Base-by-base conservation (phyloP, 2,797 vertebrate species). In the Brachymystax lenok region DNA sequence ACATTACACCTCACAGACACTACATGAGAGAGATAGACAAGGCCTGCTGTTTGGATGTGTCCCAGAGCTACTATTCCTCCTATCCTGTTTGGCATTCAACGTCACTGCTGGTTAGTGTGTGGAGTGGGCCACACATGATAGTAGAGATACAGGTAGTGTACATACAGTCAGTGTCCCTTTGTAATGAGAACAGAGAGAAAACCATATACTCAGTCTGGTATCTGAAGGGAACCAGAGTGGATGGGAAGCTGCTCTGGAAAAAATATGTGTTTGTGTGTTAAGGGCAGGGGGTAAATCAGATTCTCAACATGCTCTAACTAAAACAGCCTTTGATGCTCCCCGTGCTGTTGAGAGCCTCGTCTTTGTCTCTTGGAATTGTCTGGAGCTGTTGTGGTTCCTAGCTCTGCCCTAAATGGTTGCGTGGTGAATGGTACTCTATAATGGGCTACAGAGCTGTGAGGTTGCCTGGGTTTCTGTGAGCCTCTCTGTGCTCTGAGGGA, bases 291-390 rank as follows among this genome's bases (percentile, higher is more conserved):
- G 80, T 79, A 88, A 89, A 91, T 90, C 86, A 87, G 88, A 91
- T 87, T 93, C 87, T 80, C 83, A 7, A 21, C 86, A 88, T 77
- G 84, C 82, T 87, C 90, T 88, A 92, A 92, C 85, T 85, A 86
- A 90, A 93, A 91, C 88, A 92, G 78, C 84, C 88, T 92, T 91
- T 91, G 90, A 92, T 92, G 90, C 90, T 84, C 87, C 77, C 74
- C 76, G 79, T 86, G 79, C 85, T 83, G 82, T 86, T 88, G 82
- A 86, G 90, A 80, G 84, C 86, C 82, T 81, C 83, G 88, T 85
- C 86, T 77, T 86, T 77, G 73, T 67, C 74, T 50, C 50, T 73
- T 24, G 7, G 19, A 59, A 19, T 59, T 59, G 56, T 21, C 21
- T 21, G 56, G 68, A 63, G 61, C 33, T 82, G 56, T 40, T 61